Conservation (phyloP, 1,140 invertebrate species). For the Sminthurides bifidus region DNA sequence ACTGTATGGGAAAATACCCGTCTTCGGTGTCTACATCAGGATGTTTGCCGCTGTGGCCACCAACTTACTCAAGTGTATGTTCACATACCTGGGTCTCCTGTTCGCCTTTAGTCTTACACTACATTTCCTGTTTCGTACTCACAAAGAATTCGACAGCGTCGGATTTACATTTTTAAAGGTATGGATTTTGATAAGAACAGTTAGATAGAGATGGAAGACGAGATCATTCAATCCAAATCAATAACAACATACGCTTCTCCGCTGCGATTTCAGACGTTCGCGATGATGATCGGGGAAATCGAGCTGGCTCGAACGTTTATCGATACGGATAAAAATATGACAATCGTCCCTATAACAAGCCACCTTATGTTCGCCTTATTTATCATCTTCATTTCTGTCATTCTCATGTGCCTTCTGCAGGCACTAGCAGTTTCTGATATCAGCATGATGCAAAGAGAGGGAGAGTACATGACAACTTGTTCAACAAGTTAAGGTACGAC, state of each 20-base stretch:
- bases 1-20: slow-evolving; percentile 32
- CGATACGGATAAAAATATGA: slow-evolving; percentile 21
- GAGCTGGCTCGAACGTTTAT: slow-evolving; percentile 30
- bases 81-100: slow-evolving; percentile 31
- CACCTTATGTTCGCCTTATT: slow-evolving; percentile 32
- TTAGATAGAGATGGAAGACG: neutral
- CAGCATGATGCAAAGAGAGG: slow-evolving; percentile 30
- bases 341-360: slow-evolving; percentile 31
- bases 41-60: slow-evolving; percentile 28
- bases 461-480: slow-evolving; percentile 32
- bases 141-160: slow-evolving; percentile 32
- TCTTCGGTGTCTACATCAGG: slow-evolving; percentile 31
- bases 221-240: neutral
- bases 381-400: slow-evolving; percentile 32
- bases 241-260: too few relatives aligned
- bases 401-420: slow-evolving; percentile 31
- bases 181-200: neutral
- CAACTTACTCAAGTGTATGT: slow-evolving; percentile 32
- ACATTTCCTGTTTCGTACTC: slow-evolving; percentile 31
- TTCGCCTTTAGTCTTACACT: slow-evolving; percentile 32
- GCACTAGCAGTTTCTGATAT: slow-evolving; percentile 32
- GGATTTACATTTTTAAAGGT: slow-evolving; percentile 33
- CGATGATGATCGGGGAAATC: slow-evolving; percentile 32
- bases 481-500: slow-evolving; percentile 27
- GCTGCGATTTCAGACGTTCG: slow-evolving; percentile 31